phyloP scores from a whole-genome alignment of 2,888 invertebrate species.

The Melanostoma mellinum region DNA sequence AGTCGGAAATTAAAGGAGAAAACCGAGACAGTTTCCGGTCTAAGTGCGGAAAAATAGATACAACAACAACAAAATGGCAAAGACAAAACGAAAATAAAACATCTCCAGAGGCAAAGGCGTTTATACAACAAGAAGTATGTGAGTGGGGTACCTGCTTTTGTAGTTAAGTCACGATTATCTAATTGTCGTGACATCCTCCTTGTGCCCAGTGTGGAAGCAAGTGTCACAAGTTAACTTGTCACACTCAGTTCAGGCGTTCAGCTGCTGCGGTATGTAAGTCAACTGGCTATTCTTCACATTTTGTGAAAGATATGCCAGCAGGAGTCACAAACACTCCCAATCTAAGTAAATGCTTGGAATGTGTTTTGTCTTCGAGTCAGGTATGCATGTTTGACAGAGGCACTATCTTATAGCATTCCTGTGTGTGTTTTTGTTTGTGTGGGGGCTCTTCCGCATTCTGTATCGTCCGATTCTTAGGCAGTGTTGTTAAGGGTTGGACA shows the following conservation, averaged over 20 bases:
- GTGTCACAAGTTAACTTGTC: constrained; percentile 54
- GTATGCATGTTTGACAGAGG: constrained; percentile 49
- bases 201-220: constrained; percentile 23
- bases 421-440: constrained; percentile 9
- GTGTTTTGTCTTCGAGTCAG: constrained; percentile 62
- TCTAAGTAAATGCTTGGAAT: constrained; percentile 48
- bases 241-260: constrained; percentile 34
- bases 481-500: constrained; percentile 31
- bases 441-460: background rate
- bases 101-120: constrained; percentile 19
- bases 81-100: constrained; percentile 16
- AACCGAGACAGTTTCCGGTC: constrained; percentile 51
- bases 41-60: constrained; percentile 2
- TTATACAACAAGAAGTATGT: constrained; percentile 4
- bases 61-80: constrained; percentile 8
- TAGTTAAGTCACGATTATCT: constrained; percentile 63
- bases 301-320: constrained; percentile 50
- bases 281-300: constrained; percentile 46
- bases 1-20: constrained; percentile 66
- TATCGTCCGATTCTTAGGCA: constrained; percentile 16
- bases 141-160: constrained; percentile 21
- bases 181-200: constrained; percentile 61
- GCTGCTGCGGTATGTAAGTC: constrained; percentile 33
- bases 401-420: constrained; percentile 41
- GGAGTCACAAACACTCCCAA: constrained; percentile 41